A percentile compares a stretch with the other conserved stretches of the same genome.
These are phyloP conservation scores for Bombylius discolor DNA, from an alignment of 2,888 invertebrate species.

Conservation along the genomic window DNA sequence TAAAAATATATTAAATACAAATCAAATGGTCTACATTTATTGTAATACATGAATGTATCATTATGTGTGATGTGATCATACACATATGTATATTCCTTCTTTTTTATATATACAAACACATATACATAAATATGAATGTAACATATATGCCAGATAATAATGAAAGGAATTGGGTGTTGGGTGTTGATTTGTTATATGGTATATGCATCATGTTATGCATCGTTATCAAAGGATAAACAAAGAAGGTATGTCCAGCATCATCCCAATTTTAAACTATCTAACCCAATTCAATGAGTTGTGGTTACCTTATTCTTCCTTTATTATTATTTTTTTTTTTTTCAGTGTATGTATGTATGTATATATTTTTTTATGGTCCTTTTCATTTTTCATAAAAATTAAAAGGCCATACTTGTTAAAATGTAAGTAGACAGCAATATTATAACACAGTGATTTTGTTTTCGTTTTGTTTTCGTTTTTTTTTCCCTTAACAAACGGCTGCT, in stretches of 20 bases:
- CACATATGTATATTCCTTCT: no score
- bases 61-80: no score
- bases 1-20: no score
- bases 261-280: background rate
- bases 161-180: conserved; percentile 7
- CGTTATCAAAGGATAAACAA: conserved; percentile 8
- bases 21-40: no score
- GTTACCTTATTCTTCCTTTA: background rate
- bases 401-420: background rate
- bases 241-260: conserved; percentile 1
- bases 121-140: background rate
- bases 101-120: no score
- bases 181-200: conserved; percentile 2
- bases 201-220: background rate
- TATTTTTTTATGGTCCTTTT: no score
- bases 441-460: background rate
- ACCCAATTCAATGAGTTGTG: background rate
- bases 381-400: no score
- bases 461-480: background rate
- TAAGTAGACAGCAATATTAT: background rate
- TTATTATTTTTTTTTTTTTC: background rate
- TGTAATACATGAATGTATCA: no score
- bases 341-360: no score
- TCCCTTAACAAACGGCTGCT: conserved; percentile 2
- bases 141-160: background rate